phyloP scores from a whole-genome alignment of 2,797 vertebrate species.

The Vireo griseus region DNA sequence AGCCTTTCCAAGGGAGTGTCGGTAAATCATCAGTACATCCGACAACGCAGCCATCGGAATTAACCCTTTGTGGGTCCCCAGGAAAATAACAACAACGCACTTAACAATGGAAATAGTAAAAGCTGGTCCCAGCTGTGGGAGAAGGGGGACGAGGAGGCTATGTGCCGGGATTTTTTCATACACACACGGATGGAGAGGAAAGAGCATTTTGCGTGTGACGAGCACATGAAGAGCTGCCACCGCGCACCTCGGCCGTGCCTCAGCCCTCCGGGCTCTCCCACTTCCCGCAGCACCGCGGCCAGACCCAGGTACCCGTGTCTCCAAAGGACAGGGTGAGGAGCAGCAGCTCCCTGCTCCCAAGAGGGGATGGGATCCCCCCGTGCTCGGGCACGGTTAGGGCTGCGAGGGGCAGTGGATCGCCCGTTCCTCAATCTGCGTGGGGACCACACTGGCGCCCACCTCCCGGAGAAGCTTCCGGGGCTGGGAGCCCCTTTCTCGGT shows the following conservation, averaged over 20 bases:
- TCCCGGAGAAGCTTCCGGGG: not conserved
- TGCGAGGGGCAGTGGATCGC: not conserved
- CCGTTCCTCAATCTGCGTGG: not conserved
- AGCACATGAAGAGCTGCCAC: not conserved
- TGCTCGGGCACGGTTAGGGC: not conserved
- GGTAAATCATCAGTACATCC: slow-evolving; percentile 58
- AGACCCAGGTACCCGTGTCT: not conserved
- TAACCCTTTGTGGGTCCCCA: slow-evolving; percentile 26
- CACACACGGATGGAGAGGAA: not conserved
- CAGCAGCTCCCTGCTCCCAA: not conserved
- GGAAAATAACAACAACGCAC: not conserved
- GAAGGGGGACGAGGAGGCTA: not conserved
- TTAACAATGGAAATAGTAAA: not conserved
- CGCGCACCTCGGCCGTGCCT: not conserved
- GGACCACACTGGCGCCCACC: not conserved
- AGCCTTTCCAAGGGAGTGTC: slow-evolving; percentile 63
- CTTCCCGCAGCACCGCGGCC: not conserved
- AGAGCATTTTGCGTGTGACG: not conserved
- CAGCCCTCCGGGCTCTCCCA: not conserved
- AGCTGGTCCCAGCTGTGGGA: not conserved
- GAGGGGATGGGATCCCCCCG: not conserved
- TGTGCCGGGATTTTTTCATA: not conserved
- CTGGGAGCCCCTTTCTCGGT: not conserved
- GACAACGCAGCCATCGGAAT: slow-evolving; percentile 45
- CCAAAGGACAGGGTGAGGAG: not conserved